Evolutionary conservation across 2,113 vertebrate genomes (phyloP), one percentile per base, ranked within the genome.

Genomic region (Lipophrys pholis): DNA sequence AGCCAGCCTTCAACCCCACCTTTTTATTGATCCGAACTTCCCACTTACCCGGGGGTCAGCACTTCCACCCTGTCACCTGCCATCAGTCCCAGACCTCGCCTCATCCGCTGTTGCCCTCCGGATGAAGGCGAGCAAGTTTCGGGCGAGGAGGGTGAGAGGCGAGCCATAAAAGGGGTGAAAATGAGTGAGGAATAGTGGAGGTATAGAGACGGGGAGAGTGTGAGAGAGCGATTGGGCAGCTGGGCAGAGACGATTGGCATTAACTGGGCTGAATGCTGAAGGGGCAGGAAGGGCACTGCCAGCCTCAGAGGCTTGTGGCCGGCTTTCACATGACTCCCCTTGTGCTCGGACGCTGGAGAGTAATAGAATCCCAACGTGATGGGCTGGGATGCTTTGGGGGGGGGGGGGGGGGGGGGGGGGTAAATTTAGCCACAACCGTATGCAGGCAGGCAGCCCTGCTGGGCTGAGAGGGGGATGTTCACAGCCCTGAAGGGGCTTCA

Each of bases 341-440:
- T 87, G 67, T 73, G 74, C 80, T 17, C 58, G 79, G 78, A 65
- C 72, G 49, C 66, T 36, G 59, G 69, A 82, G 84, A 81, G 93
- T 94, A 93, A 94, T 84, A 92, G 84, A 91, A 93, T 93, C 92
- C 84, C 86, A 78, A 86, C 83, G 76, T 93, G 91, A 92, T 91
- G 88, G 76, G 76, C 73, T 0, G 69, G 80, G 86, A 86, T 85
- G 84, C 85, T 86, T 87, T 62, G 86, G 65, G 82, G 66, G 75
- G 53, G 78, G 69, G 73, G 74, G 49, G 72, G 21, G 86, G 65
- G 82, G 66, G 77, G 53, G 78, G 73, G 73, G 74, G 49, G 85
- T 93, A 94, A 93, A 93, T 93, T 91, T 93, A 93, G 91, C 88
- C 61, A 30, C 80, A 76, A 65, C 69, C 78, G 17, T 78, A 79